Evolutionary conservation across 1,140 invertebrate species (phyloP), one percentile per base, ranked within the genome.

Genomic region (Dufourea novaeangliae): DNA sequence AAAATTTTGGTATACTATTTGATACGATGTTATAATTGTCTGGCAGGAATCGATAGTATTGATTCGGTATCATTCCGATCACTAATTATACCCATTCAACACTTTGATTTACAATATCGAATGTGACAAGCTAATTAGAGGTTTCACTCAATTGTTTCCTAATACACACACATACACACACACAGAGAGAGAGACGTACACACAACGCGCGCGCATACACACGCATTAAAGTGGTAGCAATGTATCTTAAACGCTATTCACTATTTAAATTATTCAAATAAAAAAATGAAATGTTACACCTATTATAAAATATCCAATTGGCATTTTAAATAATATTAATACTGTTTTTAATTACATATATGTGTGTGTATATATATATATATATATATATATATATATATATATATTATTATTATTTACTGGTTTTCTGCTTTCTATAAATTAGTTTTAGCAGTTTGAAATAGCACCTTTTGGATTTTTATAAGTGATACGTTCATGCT

Each of bases 61-160:
- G n/a, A n/a, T n/a, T n/a, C n/a, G n/a, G n/a, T n/a, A n/a, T n/a
- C n/a, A n/a, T n/a, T n/a, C n/a, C n/a, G n/a, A n/a, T n/a, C n/a
- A n/a, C n/a, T n/a, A n/a, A 68, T 75, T 59, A 75, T 62, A 71
- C 57, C 2, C 46, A 78, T 72, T 56, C 62, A 74, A 74, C 50
- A 72, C 69, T 73, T 78, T 20, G 2, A 57, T 41, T 73, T 59
- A 73, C 34, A 78, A 62, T 39, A 63, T 78, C 54, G 27, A 73
- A 56, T 11, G 52, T 50, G 62, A 61, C 27, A 79, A 74, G 25
- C 52, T 66, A 66, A 74, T 66, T 66, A 59, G 37, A 66, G 39
- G 20, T 25, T 44, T 74, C 62, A 14, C 27, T 61, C 17, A 37
- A 61, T 57, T 46, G 54, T 20, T 27, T 74, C 46, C 32, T 74